Conservation (phyloP, 2,888 invertebrate genomes). For the Cephus nigrinus region DNA sequence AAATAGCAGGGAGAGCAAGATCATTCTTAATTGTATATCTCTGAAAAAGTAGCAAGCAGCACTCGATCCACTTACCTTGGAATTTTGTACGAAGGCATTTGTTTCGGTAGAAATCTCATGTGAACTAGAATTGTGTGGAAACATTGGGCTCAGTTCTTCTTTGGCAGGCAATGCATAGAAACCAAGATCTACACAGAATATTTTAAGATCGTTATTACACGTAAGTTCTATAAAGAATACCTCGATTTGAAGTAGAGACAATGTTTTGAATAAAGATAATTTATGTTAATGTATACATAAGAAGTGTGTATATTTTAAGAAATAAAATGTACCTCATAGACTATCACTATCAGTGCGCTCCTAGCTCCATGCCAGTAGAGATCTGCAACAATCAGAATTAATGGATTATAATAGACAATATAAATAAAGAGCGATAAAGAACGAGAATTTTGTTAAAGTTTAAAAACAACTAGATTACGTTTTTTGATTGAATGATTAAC, state of each 20-base stretch:
- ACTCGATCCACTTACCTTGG: conserved; percentile 57
- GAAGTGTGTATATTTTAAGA: conserved; percentile 30
- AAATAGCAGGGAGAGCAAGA: background rate
- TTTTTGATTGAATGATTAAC: background rate
- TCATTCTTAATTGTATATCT: background rate
- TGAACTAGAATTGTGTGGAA: conserved; percentile 70
- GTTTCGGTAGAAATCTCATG: conserved; percentile 69
- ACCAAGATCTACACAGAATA: conserved; percentile 64
- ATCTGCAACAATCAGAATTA: conserved; percentile 56
- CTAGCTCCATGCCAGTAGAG: conserved; percentile 68
- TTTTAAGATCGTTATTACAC: background rate
- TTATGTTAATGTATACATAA: background rate
- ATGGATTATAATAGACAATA: conserved; percentile 10
- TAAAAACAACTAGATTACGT: background rate
- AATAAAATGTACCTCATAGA: conserved; percentile 56
- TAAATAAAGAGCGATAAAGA: background rate
- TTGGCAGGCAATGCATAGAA: conserved; percentile 70
- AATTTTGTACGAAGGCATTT: conserved; percentile 70
- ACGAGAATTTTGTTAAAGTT: background rate
- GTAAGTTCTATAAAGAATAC: background rate
- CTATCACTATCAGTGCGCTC: conserved; percentile 65
- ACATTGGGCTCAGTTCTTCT: conserved; percentile 70
- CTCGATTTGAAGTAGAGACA: background rate
- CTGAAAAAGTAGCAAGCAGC: background rate
- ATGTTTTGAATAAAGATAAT: background rate